A percentile compares a stretch with the other conserved stretches of the same genome.
phyloP scores from a whole-genome alignment of 30 jellyfish, hydroid and myxozoan genomes.

The Aurelia aurita region DNA sequence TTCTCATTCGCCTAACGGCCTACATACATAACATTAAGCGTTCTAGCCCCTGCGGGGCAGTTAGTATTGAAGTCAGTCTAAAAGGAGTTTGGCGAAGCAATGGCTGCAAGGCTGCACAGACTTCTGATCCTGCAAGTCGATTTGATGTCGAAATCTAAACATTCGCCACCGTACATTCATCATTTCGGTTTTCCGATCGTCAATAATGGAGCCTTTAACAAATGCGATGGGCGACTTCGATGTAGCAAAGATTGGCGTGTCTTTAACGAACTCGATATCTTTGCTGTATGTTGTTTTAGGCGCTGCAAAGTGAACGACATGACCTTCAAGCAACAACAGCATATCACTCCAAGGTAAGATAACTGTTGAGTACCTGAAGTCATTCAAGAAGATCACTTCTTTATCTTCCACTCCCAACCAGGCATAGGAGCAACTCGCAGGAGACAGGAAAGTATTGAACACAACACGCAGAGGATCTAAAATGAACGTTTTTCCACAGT shows the following conservation, averaged over 20 bases:
- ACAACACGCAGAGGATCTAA: slow-evolving; percentile 34
- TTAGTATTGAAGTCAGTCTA: neutral
- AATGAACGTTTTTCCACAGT: slow-evolving; percentile 52
- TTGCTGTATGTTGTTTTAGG: slow-evolving; percentile 22
- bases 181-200: slow-evolving; percentile 39
- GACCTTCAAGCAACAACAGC: slow-evolving; percentile 50
- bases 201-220: neutral
- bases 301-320: slow-evolving; percentile 19
- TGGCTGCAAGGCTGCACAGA: slow-evolving; percentile 32
- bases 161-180: slow-evolving; percentile 49
- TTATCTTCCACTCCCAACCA: slow-evolving; percentile 40
- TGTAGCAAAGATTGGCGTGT: slow-evolving; percentile 48
- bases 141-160: slow-evolving; percentile 19
- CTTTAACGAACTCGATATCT: slow-evolving; percentile 26
- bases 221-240: slow-evolving; percentile 13
- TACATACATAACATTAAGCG: too few relatives aligned
- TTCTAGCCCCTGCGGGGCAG: too few relatives aligned
- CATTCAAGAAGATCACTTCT: slow-evolving; percentile 26
- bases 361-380: slow-evolving; percentile 20
- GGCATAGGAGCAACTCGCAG: slow-evolving; percentile 23
- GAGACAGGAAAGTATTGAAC: slow-evolving; percentile 8
- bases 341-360: slow-evolving; percentile 30
- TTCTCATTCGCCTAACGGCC: too few relatives aligned
- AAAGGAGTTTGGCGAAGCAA: slow-evolving; percentile 30
- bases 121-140: slow-evolving; percentile 7